Conservation (phyloP, 2,113 vertebrate species). For the Poecile atricapillus region DNA sequence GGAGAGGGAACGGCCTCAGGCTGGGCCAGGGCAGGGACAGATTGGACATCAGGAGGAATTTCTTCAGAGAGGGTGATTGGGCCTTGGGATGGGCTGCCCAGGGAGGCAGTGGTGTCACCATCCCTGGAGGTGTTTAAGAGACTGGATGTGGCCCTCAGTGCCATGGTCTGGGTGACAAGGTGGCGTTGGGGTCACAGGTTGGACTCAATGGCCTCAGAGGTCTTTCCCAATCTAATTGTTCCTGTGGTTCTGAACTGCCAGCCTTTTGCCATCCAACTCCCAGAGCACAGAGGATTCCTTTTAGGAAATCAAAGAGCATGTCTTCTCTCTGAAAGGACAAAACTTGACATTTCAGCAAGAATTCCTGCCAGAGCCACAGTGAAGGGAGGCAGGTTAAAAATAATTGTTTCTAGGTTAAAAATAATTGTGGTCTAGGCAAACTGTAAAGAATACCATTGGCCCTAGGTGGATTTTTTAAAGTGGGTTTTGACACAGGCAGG, state of each 20-base stretch:
- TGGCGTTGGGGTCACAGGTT: neutral
- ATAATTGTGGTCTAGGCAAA: neutral
- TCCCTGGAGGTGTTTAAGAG: neutral
- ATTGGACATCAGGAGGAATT: neutral
- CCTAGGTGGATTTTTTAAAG: neutral
- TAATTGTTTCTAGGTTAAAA: neutral
- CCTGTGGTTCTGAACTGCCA: neutral
- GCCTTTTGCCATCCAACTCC: neutral
- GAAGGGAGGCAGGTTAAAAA: neutral
- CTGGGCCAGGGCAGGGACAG: accelerated
- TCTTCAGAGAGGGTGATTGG: too few species aligned
- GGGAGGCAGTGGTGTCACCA: neutral
- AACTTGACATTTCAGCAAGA: neutral
- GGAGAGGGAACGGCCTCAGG: too few species aligned
- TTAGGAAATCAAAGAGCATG: neutral
- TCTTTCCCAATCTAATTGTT: neutral
- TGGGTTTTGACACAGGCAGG: neutral
- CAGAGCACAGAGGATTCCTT: neutral
- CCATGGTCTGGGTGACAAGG: neutral
- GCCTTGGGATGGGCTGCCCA: neutral
- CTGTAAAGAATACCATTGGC: neutral
- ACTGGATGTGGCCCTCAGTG: neutral
- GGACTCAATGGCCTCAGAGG: neutral
- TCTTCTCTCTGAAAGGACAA: neutral
- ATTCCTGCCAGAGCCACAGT: neutral